These are phyloP conservation scores for rabbit (Oryctolagus cuniculus) DNA, from an alignment of 2,113 vertebrate genomes.

Conservation along the genomic window mOryCun1.1 NC_091436.1:47703001-47703500, in stretches of 20 bases:
- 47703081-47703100: conserved; percentile 18
- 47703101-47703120: neutral
- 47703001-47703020: neutral
- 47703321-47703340: conserved; percentile 4
- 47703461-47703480: conserved; percentile 39
- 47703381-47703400: conserved; percentile 5
- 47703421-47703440: conserved; percentile 41
- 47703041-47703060: neutral
- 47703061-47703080: conserved; percentile 1
- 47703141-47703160: neutral
- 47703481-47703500: neutral
- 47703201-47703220: neutral
- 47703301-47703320: neutral
- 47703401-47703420: conserved; percentile 29
- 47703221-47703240: neutral
- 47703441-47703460: conserved; percentile 47
- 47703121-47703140: neutral
- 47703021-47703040: neutral
- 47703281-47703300: neutral
- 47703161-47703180: neutral
- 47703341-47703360: conserved; percentile 30
- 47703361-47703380: conserved; percentile 10
- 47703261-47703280: neutral
- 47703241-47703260: neutral
- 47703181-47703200: neutral